Conservation (phyloP, 2,797 vertebrate species). For the Delichon dasypus region DNA sequence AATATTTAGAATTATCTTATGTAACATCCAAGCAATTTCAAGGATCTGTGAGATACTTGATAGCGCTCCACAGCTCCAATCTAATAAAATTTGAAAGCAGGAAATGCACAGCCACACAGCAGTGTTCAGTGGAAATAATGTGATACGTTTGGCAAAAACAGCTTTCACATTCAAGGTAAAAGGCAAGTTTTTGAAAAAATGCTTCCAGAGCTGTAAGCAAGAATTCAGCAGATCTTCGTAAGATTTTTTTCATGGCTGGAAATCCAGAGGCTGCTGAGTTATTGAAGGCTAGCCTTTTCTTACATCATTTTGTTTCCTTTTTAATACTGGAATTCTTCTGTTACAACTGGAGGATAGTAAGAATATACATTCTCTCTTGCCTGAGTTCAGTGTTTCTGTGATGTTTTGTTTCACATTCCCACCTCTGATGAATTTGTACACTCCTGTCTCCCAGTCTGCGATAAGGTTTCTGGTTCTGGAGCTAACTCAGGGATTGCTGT, state of each 20-base stretch:
- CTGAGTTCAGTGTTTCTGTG: not conserved
- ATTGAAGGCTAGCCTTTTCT: not conserved
- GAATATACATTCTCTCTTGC: not conserved
- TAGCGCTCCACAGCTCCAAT: not conserved
- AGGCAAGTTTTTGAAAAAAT: not conserved
- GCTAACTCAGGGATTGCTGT: not conserved
- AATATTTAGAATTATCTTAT: not conserved
- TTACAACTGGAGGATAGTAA: not conserved
- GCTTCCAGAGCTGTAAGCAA: not conserved
- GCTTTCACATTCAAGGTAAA: not conserved
- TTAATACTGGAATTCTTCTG: not conserved
- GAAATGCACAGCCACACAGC: not conserved
- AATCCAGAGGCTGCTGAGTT: not conserved
- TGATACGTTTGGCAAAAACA: not conserved
- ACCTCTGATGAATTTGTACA: not conserved
- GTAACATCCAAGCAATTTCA: not conserved
- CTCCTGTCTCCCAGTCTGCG: not conserved
- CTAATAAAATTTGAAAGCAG: not conserved
- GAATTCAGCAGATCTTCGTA: not conserved
- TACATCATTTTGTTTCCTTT: fast-evolving
- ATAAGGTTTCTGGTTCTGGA: not conserved
- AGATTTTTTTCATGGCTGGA: not conserved
- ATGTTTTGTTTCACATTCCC: not conserved
- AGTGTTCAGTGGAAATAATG: not conserved
- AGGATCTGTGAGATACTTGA: not conserved